These are phyloP conservation scores for Hylaeus volcanicus DNA, from an alignment of 1,140 invertebrate genomes.

Conservation along the genomic window DNA sequence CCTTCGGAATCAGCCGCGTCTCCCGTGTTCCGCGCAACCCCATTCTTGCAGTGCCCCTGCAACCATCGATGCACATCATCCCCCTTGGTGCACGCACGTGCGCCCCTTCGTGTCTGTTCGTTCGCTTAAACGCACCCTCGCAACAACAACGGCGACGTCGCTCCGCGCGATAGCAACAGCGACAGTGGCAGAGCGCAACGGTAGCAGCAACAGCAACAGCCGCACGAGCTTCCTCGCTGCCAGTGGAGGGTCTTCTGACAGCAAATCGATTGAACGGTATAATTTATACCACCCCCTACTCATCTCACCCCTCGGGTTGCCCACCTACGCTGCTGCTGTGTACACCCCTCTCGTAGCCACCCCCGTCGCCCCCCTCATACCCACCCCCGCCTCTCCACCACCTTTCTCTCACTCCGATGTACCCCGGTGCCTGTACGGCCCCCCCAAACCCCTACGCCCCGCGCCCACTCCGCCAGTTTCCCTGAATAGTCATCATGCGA, in stretches of 20 bases:
- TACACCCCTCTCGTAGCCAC: conserved; percentile 29
- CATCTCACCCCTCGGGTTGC: conserved; percentile 59
- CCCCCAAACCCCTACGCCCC: conserved; percentile 43
- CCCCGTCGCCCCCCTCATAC: conserved; percentile 25
- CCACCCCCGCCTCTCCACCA: conserved; percentile 36
- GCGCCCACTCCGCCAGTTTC: conserved; percentile 26
- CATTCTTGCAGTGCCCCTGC: conserved; percentile 51
- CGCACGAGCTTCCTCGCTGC: conserved; percentile 60
- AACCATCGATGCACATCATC: conserved; percentile 58
- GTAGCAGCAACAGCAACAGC: conserved; percentile 47
- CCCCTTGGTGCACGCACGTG: conserved; percentile 51
- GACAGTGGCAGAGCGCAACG: conserved; percentile 50
- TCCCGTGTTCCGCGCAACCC: conserved; percentile 54
- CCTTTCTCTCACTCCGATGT: conserved; percentile 50
- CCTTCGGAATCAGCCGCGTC: conserved; percentile 57
- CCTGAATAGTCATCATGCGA: conserved; percentile 71
- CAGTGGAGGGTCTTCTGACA: conserved; percentile 78
- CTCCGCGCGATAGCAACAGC: conserved; percentile 40
- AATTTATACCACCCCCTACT: conserved; percentile 80
- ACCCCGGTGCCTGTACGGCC: conserved; percentile 63
- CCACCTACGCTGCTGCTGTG: conserved; percentile 56
- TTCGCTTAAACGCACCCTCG: conserved; percentile 63
- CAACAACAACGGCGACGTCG: conserved; percentile 31
- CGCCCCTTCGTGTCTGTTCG: conserved; percentile 47
- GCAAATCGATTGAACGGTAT: conserved; percentile 81